phyloP scores from a whole-genome alignment of 2,888 invertebrate species.

The Microctonus brassicae region DNA sequence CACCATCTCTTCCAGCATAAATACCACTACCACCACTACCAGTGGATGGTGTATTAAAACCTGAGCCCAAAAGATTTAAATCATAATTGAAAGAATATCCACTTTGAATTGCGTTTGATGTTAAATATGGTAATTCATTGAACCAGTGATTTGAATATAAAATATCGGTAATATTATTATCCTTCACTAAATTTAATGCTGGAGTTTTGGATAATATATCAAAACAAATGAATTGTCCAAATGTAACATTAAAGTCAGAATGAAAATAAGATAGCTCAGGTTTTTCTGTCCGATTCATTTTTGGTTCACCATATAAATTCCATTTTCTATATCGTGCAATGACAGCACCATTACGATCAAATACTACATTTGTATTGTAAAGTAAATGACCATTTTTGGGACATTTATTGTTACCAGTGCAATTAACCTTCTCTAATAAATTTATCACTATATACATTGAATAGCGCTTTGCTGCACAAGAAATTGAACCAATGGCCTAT shows the following conservation, averaged over 20 bases:
- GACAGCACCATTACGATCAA: slow-evolving; percentile 80
- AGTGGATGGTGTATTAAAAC: slow-evolving; percentile 65
- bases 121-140: slow-evolving; percentile 83
- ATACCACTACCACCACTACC: slow-evolving; percentile 80
- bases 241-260: slow-evolving; percentile 83
- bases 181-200: slow-evolving; percentile 69
- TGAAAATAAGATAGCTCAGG: slow-evolving; percentile 76
- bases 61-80: slow-evolving; percentile 71
- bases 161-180: slow-evolving; percentile 74
- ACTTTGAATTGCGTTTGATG: slow-evolving; percentile 74
- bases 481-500: slow-evolving; percentile 74
- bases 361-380: slow-evolving; percentile 86
- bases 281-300: slow-evolving; percentile 70
- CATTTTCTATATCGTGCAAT: slow-evolving; percentile 74
- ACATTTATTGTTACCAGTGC: slow-evolving; percentile 73
- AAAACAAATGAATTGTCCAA: slow-evolving; percentile 87
- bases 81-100: slow-evolving; percentile 70
- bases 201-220: slow-evolving; percentile 82
- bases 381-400: slow-evolving; percentile 71
- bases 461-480: slow-evolving; percentile 74
- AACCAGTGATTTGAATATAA: slow-evolving; percentile 85
- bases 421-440: slow-evolving; percentile 74
- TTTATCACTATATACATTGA: slow-evolving; percentile 81
- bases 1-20: slow-evolving; percentile 74
- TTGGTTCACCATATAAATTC: slow-evolving; percentile 70